phyloP scores from a whole-genome alignment of 2,797 vertebrate species.

The Notamacropus eugenii region DNA sequence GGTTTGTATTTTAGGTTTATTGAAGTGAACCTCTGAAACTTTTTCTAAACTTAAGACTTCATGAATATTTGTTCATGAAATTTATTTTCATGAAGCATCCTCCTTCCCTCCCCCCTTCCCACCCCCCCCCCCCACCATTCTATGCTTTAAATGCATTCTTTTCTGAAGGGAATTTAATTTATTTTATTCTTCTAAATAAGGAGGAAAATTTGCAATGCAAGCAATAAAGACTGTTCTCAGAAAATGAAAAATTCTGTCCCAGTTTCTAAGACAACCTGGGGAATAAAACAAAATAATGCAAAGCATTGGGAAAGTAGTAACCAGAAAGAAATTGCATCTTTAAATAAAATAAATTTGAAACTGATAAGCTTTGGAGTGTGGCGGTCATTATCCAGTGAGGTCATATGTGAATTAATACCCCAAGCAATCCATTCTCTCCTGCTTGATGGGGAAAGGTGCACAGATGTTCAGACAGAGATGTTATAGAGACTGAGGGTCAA shows the following conservation, averaged over 20 bases:
- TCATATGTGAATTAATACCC: conserved; percentile 38
- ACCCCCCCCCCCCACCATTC: neutral
- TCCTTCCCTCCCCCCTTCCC: too few relatives aligned
- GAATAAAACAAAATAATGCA: conserved; percentile 64
- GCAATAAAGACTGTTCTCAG: conserved; percentile 58
- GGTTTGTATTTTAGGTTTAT: neutral
- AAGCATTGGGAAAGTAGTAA: conserved; percentile 20
- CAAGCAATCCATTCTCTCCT: neutral
- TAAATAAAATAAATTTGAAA: conserved; percentile 51
- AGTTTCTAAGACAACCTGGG: conserved; percentile 75
- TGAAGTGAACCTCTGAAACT: neutral
- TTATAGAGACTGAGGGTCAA: conserved; percentile 3
- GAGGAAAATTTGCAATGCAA: conserved; percentile 60
- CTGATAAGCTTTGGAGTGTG: neutral
- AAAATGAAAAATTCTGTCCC: conserved; percentile 64
- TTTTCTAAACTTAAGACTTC: conserved; percentile 47
- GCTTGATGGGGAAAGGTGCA: neutral
- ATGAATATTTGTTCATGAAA: conserved; percentile 43
- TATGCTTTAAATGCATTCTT: neutral
- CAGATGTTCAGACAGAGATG: conserved; percentile 19
- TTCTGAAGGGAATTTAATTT: conserved; percentile 20
- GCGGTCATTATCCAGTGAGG: conserved; percentile 32
- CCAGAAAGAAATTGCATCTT: conserved; percentile 46
- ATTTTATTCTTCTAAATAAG: conserved; percentile 70
- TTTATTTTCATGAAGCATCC: conserved; percentile 63